phyloP scores from a whole-genome alignment of 2,113 vertebrate species.

The Sinosuthora webbiana region DNA sequence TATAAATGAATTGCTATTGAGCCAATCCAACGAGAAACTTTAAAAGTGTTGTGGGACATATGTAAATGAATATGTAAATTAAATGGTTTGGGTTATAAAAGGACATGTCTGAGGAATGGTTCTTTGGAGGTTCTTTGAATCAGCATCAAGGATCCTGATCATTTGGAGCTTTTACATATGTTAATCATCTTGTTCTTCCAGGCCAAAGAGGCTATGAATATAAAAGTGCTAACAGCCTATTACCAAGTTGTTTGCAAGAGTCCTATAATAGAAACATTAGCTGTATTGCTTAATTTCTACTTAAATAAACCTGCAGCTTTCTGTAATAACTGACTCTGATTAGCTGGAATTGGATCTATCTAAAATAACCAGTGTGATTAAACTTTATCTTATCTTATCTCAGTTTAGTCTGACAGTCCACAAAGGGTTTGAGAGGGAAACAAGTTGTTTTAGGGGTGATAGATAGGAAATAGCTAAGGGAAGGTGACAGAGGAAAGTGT shows the following conservation, averaged over 20 bases:
- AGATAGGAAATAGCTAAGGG: not conserved
- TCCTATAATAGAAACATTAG: constrained; percentile 23
- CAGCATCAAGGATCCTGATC: constrained; percentile 55
- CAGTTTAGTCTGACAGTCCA: constrained; percentile 3
- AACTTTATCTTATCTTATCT: not conserved
- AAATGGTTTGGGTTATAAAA: constrained; percentile 46
- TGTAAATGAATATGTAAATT: constrained; percentile 58
- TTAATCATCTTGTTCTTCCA: constrained; percentile 60
- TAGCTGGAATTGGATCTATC: not conserved
- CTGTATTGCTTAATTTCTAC: constrained; percentile 18
- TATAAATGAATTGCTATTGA: constrained; percentile 53
- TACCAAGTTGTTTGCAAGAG: constrained; percentile 48
- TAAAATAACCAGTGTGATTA: constrained; percentile 21
- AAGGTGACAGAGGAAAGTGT: not conserved
- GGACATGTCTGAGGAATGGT: constrained; percentile 51
- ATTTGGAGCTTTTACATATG: constrained; percentile 56
- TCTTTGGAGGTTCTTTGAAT: constrained; percentile 62
- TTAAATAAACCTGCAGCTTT: constrained; percentile 42
- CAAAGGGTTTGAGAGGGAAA: not conserved
- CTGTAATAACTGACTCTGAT: not conserved
- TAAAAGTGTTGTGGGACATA: constrained; percentile 54
- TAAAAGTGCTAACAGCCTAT: constrained; percentile 55
- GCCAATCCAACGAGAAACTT: constrained; percentile 19
- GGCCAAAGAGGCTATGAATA: constrained; percentile 47
- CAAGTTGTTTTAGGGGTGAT: not conserved